Base-by-base conservation (phyloP, 2,113 vertebrate genomes). In the Misgurnus anguillicaudatus region DNA sequence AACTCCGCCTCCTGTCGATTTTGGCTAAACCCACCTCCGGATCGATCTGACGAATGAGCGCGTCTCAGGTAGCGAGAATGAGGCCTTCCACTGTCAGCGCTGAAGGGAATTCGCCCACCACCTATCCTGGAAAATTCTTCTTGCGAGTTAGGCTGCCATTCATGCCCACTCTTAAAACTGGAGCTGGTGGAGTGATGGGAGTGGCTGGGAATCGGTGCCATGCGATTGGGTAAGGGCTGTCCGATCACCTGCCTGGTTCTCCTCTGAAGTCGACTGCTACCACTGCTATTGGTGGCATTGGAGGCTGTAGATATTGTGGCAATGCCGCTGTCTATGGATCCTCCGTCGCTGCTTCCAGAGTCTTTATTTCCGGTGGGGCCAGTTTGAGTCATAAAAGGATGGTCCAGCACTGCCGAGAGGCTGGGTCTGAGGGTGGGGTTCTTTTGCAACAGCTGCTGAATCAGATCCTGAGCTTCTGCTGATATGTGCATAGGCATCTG, bases 311-410 rank as follows among this genome's bases (percentile, higher is more conserved):
- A 97, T 85, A 98, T 95, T 55, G 96, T 99, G 80, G 95, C 97
- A n/a, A 98, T 97, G n/a, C 98, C 97, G 61, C 98, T 99, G 87
- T 99, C 98, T 73, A 98, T 96, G 0, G 98, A 98, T 42, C 94
- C 87, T 0, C 87, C 94, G 70, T 96, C 95, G 0, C 91, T 94
- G 75, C 89, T 87, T 64, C 90, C 93, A 5, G 88, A 68, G 84
- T 95, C 94, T 89, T 94, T 96, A 87, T 85, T 93, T 84, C 88
- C 86, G 51, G 86, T 86, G 84, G 93, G 91, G 82, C 88, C 87
- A 66, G 85, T 91, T 39, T 87, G 90, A 47, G 93, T 92, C 97
- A 99, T 98, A 73, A 98, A 99, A 17, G 96, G 94, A 83, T 99
- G 98, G 86, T 98, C 96, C 79, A 99, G 85, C 64, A 99, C 93